These are phyloP conservation scores for Machimus rusticus DNA, from an alignment of 2,888 invertebrate genomes.

Conservation along the genomic window DNA sequence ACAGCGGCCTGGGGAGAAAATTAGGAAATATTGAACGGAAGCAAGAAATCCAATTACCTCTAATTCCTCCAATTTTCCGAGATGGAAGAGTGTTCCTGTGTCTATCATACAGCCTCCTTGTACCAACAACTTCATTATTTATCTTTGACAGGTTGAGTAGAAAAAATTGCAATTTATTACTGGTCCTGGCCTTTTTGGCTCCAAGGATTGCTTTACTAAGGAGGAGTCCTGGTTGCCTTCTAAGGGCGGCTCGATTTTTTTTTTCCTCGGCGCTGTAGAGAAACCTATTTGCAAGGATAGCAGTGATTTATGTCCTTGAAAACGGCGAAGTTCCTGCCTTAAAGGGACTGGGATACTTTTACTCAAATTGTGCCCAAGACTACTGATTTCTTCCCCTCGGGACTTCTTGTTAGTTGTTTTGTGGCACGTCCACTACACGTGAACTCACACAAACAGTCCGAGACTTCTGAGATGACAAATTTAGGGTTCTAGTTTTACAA, in stretches of 20 bases:
- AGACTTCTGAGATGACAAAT: neutral
- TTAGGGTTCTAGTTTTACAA: neutral
- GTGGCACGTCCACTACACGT: neutral
- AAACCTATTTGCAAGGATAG: slow-evolving; percentile 30
- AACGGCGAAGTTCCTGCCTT: neutral
- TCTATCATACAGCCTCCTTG: neutral
- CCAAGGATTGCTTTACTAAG: neutral
- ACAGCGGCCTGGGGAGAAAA: neutral
- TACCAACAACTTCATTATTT: slow-evolving; percentile 45
- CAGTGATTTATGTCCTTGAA: slow-evolving; percentile 30
- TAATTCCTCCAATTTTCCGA: slow-evolving; percentile 43
- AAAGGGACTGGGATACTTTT: slow-evolving; percentile 3
- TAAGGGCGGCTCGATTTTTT: neutral
- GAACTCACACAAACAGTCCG: neutral
- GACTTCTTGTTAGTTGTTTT: neutral
- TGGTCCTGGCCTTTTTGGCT: slow-evolving; percentile 14
- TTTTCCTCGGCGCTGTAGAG: neutral
- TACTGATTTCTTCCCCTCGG: neutral
- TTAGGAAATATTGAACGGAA: slow-evolving; percentile 30
- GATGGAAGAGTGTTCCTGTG: slow-evolving; percentile 20
- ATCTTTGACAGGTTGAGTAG: slow-evolving; percentile 48
- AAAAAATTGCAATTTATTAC: slow-evolving; percentile 39
- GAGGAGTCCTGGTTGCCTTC: neutral
- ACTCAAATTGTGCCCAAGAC: neutral
- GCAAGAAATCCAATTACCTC: slow-evolving; percentile 45